Evolutionary conservation across 2,888 invertebrate genomes (phyloP), one percentile per base, ranked within the genome.

Genomic region (Cerastis rubricosa): DNA sequence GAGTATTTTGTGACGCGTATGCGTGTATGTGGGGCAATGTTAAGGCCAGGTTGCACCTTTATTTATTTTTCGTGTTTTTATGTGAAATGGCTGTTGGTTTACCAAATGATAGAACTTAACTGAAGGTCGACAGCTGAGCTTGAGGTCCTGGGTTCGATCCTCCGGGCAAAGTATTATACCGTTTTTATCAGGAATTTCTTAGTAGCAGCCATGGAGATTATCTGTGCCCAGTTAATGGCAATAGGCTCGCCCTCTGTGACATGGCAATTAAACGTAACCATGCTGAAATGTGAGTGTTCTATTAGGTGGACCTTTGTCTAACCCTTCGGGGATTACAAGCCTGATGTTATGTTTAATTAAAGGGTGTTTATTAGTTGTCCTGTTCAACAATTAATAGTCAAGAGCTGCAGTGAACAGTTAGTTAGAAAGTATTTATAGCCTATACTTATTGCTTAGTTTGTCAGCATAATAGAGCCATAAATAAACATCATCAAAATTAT

Each of bases 21-120:
- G 35, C 35, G 35, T 35, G 35, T 35, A 68, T 64, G 35, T 78
- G 7, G 65, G 59, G 9, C 80, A 70, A 29, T 66, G 29, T 54
- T 59, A 49, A 29, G 19, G 51, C 12, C 43, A 35, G 47, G 22
- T 22, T 29, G 14, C 29, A 17, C 51, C 17, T 11, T 45, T 54
- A 61, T 29, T 40, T 65, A 14, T 43, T 64, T 25, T 47, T 35
- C 9, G 19, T 61, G 19, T 61, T 61, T 35, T 19, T 19, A 19
- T 61, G 5, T 19, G 9, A 17, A 29, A 8, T 47, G 0, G 22
- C 47, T 11, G 25, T 47, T 43, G 22, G 22, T 40, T 71, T 6
- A 35, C 35, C 14, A n/a, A 35, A 71, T 19, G 12, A 40, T 40
- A 14, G 2, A n/a, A 69, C 71, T 12, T 17, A 14, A 71, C 9